These are phyloP conservation scores for Copidosoma floridanum DNA, from an alignment of 1,140 invertebrate genomes.

Conservation along the genomic window DNA sequence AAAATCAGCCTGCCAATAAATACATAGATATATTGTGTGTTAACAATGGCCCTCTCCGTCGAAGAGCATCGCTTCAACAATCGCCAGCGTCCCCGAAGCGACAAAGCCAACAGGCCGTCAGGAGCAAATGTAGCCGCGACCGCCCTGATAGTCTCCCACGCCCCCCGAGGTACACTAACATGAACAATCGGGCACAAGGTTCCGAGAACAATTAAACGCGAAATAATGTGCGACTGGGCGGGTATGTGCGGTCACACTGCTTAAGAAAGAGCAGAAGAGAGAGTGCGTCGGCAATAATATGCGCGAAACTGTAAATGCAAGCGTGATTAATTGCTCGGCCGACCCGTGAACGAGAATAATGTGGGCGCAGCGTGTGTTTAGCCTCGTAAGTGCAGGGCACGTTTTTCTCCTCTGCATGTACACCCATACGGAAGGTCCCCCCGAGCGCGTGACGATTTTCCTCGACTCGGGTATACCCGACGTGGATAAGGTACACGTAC, in stretches of 20 bases:
- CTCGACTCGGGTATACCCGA: too few species aligned
- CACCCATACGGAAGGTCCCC: neutral
- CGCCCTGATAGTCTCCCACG: conserved; percentile 32
- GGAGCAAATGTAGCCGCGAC: conserved; percentile 5
- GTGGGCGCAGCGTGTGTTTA: neutral
- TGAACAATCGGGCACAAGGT: conserved; percentile 34
- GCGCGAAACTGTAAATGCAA: conserved; percentile 37
- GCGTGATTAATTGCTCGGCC: conserved; percentile 41
- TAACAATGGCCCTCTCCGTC: too few species aligned
- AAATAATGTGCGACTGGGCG: conserved; percentile 31
- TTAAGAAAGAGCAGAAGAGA: conserved; percentile 25
- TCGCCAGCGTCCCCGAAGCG: neutral
- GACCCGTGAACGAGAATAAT: neutral
- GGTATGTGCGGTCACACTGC: too few species aligned
- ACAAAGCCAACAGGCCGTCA: neutral
- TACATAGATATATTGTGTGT: too few species aligned
- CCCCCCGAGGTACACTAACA: neutral
- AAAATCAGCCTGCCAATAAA: too few species aligned
- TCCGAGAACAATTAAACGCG: conserved; percentile 42
- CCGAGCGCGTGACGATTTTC: too few species aligned
- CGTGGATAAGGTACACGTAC: too few species aligned
- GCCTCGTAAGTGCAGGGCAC: neutral
- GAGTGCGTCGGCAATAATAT: conserved; percentile 21
- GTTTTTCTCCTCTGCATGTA: neutral
- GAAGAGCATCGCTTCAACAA: too few species aligned